Percentiles rank a stretch among this genome's conserved stretches.
phyloP scores from a whole-genome alignment of 2,797 vertebrate genomes.

The Molothrus ater region DNA sequence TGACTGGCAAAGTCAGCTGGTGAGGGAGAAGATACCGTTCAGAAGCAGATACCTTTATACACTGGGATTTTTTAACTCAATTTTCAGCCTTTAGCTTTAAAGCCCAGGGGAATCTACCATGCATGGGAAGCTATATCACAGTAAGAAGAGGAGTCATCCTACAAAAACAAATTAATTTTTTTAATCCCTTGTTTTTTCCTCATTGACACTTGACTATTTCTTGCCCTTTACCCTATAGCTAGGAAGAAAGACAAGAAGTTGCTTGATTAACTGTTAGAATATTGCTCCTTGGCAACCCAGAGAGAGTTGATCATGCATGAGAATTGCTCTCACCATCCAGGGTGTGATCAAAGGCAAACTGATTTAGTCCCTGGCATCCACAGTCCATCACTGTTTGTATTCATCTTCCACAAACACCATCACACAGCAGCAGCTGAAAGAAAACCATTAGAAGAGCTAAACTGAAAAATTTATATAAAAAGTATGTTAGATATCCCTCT shows the following conservation, averaged over 20 bases:
- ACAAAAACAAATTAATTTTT: neutral
- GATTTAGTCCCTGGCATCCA: neutral
- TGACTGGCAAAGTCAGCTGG: neutral
- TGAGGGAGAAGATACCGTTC: neutral
- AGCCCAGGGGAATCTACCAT: neutral
- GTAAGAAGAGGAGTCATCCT: neutral
- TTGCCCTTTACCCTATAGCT: neutral
- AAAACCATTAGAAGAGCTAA: neutral
- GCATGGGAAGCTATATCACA: neutral
- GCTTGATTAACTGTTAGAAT: constrained; percentile 32
- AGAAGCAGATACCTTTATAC: neutral
- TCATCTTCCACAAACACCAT: neutral
- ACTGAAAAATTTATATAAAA: neutral
- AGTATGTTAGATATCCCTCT: neutral
- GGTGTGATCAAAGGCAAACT: constrained; percentile 17
- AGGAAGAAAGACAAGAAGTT: constrained; percentile 14
- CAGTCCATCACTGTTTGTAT: neutral
- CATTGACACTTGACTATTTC: neutral
- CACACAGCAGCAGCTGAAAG: neutral
- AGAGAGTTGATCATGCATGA: neutral
- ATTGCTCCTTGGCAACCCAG: neutral
- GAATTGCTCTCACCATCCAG: neutral
- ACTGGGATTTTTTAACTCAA: neutral
- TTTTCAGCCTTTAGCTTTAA: neutral
- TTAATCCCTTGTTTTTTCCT: neutral